Conservation (phyloP, 2,113 vertebrate genomes). For the Galbula dea region DNA sequence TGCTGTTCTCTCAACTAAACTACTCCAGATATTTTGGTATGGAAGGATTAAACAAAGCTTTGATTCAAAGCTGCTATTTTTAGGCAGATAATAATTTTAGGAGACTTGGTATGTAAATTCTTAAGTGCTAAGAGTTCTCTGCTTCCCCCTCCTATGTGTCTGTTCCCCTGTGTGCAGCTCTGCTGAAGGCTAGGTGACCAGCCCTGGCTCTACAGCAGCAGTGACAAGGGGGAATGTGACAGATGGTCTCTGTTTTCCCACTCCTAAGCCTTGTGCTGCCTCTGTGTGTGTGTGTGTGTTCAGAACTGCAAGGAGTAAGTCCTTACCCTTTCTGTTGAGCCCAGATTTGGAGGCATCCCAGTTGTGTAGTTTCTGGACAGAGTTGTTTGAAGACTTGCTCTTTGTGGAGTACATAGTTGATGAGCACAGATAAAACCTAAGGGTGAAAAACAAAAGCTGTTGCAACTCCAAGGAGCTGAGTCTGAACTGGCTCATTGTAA, state of each 20-base stretch:
- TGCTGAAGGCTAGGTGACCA: not conserved
- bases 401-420: not conserved
- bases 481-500: not conserved
- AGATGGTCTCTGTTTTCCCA: not conserved
- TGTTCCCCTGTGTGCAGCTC: not conserved
- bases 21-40: not conserved
- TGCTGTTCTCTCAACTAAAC: not conserved
- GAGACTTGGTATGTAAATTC: not conserved
- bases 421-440: not conserved
- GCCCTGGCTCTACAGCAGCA: not conserved
- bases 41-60: not conserved
- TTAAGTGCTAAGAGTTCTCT: not conserved
- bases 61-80: not conserved
- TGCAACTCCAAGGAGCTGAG: not conserved
- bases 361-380: not conserved
- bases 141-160: rapidly evolving
- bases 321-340: not conserved
- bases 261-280: not conserved
- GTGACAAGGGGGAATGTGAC: too few species aligned
- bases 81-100: not conserved
- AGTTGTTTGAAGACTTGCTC: not conserved
- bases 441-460: too few species aligned
- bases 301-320: not conserved
- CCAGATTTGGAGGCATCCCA: not conserved
- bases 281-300: too few species aligned